Evolutionary conservation across 2,888 invertebrate species (phyloP).

Genomic region (Metacarcinus magister): DNA sequence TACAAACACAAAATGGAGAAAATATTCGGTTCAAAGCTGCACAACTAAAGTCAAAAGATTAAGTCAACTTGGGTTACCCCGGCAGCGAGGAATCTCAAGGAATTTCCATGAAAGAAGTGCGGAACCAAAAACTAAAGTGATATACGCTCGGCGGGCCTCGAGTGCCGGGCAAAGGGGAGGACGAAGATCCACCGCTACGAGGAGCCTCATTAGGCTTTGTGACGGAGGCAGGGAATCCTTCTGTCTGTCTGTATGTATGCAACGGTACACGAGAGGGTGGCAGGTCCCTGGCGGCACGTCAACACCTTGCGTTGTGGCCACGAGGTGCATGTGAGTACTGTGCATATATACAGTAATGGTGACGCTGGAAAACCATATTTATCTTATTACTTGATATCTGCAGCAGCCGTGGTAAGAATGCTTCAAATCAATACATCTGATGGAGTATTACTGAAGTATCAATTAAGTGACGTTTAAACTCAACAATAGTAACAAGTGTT

Average conservation of each 20-base stretch:
- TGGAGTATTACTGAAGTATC: no score
- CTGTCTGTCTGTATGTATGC: neutral
- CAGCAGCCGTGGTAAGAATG: no score
- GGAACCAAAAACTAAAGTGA: neutral
- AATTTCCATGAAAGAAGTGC: neutral
- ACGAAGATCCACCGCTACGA: neutral
- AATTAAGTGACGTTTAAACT: no score
- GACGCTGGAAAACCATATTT: no score
- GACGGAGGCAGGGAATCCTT: neutral
- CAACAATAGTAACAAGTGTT: no score
- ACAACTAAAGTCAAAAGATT: neutral
- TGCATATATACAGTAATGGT: neutral
- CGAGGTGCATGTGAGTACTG: neutral
- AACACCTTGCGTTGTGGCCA: neutral
- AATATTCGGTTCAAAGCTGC: neutral
- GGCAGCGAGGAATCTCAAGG: constrained; percentile 1
- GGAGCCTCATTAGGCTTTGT: constrained; percentile 19
- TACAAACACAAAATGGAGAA: neutral
- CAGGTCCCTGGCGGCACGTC: neutral
- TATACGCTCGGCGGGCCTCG: neutral
- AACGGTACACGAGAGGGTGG: no score
- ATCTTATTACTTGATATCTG: no score
- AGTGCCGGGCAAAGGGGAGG: neutral
- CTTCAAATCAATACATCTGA: no score
- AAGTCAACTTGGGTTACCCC: neutral